Evolutionary conservation across 2,888 invertebrate genomes (phyloP), one percentile per base, ranked within the genome.

Genomic region (Aleiodes alternator): DNA sequence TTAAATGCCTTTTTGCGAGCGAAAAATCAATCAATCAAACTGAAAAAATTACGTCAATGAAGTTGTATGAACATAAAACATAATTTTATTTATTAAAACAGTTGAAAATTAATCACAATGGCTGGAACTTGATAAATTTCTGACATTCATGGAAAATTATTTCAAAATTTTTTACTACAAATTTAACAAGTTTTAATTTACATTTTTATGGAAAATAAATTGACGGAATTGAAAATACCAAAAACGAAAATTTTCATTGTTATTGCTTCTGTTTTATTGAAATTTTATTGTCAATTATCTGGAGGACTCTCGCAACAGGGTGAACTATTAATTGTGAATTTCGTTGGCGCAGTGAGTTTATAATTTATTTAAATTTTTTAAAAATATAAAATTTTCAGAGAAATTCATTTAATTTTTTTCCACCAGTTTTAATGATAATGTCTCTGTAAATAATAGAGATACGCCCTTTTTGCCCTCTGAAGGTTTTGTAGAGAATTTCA

Each of bases 311-410:
- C 84, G 11, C 82, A 84, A 69, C 84, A 84, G 71, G 83, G 83
- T 4, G 85, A 88, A 82, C 79, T 88, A 38, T 69, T 87, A 55
- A 83, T 86, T 69, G 87, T 87, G 85, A 86, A 84, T 73, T 68
- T 83, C 4, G 56, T 86, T n/a, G 87, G 86, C 66, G 72, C 86
- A 83, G 88, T 87, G 80, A 85, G 80, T 69, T 16, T 11, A 64
- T 48, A 5, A n/a, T n/a, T 72, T n/a, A 56, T n/a, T 59, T 51
- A 14, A 34, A 34, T 34, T 34, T 3, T 34, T 34, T 23, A 23
- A 23, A 23, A 23, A 23, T 23, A 23, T 23, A 2, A 23, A 23
- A 23, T 23, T 23, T 23, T 1, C 23, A 23, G 23, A 23, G 23
- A 23, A 23, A 23, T 34, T 34, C 3, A 34, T 34, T 34, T 34